Conservation (phyloP, 1,140 invertebrate species). For the Hesperophylax magnus region DNA sequence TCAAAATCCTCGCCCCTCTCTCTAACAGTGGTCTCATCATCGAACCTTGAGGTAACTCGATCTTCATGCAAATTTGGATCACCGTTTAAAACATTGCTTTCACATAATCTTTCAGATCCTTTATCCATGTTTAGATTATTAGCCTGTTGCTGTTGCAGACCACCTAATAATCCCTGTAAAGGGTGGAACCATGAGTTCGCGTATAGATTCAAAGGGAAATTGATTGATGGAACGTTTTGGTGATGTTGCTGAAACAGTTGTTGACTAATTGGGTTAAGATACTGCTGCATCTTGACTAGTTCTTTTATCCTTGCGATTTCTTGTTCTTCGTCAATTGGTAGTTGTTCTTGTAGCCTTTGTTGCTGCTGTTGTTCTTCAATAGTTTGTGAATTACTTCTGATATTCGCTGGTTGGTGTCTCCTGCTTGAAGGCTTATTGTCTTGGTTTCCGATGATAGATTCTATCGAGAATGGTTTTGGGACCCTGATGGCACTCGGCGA, state of each 20-base stretch:
- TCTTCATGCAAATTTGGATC: slow-evolving; percentile 32
- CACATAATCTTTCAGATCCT: slow-evolving; percentile 10
- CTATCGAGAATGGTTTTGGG: slow-evolving; percentile 54
- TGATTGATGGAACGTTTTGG: slow-evolving; percentile 25
- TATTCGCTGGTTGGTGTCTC: slow-evolving; percentile 34
- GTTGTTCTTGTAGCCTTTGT: slow-evolving; percentile 2
- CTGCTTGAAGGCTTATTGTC: slow-evolving; percentile 32
- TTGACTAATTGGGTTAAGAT: slow-evolving; percentile 52
- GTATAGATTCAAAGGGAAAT: slow-evolving; percentile 52
- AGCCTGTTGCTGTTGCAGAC: slow-evolving; percentile 13
- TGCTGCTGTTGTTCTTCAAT: slow-evolving; percentile 12
- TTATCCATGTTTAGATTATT: not conserved
- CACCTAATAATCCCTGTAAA: slow-evolving; percentile 45
- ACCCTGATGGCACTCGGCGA: slow-evolving; percentile 33
- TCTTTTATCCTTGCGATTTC: slow-evolving; percentile 49
- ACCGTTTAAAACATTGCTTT: slow-evolving; percentile 6
- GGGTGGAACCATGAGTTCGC: slow-evolving; percentile 53
- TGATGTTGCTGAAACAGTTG: slow-evolving; percentile 44
- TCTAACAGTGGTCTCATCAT: slow-evolving; percentile 21
- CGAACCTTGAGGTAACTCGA: slow-evolving; percentile 15
- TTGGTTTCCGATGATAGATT: slow-evolving; percentile 49
- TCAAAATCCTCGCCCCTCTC: slow-evolving; percentile 37
- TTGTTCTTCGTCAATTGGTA: slow-evolving; percentile 27
- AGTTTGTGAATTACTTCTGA: slow-evolving; percentile 23
- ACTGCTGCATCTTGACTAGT: slow-evolving; percentile 53